Conservation (phyloP, 2,113 vertebrate genomes). For the Indicator indicator region DNA sequence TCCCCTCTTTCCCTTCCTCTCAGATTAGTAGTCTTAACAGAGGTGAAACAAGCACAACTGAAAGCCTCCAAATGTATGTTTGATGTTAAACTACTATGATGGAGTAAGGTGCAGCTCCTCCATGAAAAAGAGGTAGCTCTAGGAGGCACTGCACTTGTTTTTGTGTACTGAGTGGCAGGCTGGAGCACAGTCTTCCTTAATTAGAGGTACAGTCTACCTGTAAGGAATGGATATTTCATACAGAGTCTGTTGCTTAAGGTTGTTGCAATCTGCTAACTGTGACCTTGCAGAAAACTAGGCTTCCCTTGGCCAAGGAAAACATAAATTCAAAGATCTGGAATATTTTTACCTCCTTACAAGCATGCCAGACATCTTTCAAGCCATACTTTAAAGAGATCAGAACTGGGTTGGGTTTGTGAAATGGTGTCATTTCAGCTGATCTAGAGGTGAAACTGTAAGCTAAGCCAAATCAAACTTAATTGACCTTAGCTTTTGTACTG, state of each 20-base stretch:
- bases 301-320: background rate
- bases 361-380: background rate
- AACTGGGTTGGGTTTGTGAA: background rate
- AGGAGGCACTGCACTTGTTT: background rate
- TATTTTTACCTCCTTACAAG: background rate
- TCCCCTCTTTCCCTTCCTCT: background rate
- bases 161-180: background rate
- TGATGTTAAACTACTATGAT: background rate
- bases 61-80: background rate
- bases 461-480: background rate
- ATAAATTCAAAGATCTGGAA: background rate
- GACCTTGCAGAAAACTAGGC: background rate
- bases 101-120: background rate
- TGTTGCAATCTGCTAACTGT: background rate
- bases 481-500: conserved; percentile 19
- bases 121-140: background rate
- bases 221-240: background rate
- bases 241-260: background rate
- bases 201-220: background rate
- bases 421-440: background rate
- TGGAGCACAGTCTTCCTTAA: background rate
- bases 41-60: background rate
- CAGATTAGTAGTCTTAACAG: background rate
- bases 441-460: conserved; percentile 1
- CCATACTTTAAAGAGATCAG: background rate